These are phyloP conservation scores for Podargus strigoides DNA, from an alignment of 2,797 vertebrate species.

Conservation along the genomic window DNA sequence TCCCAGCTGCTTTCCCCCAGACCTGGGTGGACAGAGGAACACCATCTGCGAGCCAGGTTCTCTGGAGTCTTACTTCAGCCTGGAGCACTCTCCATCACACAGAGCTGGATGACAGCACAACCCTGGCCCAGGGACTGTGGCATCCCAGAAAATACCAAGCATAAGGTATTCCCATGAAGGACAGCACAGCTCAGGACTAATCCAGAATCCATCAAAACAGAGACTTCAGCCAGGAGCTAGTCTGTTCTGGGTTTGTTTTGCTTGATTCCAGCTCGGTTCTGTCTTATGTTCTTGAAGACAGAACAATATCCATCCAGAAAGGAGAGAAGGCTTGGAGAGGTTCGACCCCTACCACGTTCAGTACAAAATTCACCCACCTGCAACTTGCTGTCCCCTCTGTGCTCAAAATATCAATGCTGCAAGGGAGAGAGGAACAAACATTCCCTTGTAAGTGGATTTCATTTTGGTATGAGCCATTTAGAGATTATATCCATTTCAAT, in stretches of 20 bases:
- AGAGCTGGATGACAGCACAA: neutral
- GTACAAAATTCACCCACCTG: neutral
- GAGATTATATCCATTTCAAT: slow-evolving; percentile 53
- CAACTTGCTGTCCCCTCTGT: neutral
- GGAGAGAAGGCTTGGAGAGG: neutral
- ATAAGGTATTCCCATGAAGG: neutral
- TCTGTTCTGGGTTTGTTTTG: neutral
- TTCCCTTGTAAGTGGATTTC: slow-evolving; percentile 22
- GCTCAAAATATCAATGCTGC: neutral
- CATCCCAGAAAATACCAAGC: neutral
- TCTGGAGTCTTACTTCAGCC: neutral
- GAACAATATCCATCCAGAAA: neutral
- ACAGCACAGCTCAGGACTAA: neutral
- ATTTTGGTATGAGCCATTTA: slow-evolving; percentile 46
- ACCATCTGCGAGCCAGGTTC: neutral
- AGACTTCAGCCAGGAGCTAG: neutral
- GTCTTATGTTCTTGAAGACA: neutral
- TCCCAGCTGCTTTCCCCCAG: neutral
- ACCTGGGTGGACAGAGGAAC: neutral
- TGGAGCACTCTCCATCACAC: neutral
- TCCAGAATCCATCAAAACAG: neutral
- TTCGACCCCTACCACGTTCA: neutral
- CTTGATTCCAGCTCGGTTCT: neutral
- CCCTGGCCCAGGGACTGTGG: neutral
- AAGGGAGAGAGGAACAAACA: neutral